Evolutionary conservation across 1,140 invertebrate species (phyloP).

Genomic region (Philotrypesis tridentata): DNA sequence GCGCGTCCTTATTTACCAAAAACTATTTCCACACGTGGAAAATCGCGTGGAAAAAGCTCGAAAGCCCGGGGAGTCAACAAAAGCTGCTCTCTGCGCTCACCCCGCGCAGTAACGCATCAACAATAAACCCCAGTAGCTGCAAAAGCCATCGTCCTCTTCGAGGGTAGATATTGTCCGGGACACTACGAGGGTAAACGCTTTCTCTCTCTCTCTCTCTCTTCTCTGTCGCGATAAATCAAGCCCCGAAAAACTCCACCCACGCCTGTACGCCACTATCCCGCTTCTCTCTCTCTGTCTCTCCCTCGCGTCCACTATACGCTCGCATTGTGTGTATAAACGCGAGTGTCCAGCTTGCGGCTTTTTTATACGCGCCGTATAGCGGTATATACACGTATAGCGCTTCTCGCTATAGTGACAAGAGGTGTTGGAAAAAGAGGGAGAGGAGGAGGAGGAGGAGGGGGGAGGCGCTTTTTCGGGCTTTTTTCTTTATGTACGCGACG

Average conservation of each 20-base stretch:
- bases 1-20: not conserved
- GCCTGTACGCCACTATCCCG: not conserved
- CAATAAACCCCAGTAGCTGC: not conserved
- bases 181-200: conserved; percentile 14
- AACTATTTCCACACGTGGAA: not conserved
- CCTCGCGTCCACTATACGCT: not conserved
- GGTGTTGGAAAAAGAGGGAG: not conserved
- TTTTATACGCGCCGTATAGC: not conserved
- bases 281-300: not conserved
- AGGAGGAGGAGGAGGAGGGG: not conserved
- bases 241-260: conserved; percentile 9
- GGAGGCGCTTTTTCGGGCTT: not conserved
- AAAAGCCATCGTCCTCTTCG: conserved; percentile 1
- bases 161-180: conserved; percentile 23
- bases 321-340: no score
- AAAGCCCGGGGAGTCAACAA: not conserved
- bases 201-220: not conserved
- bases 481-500: not conserved
- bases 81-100: not conserved
- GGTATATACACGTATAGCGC: no score
- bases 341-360: conserved; percentile 1
- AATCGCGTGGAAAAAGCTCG: not conserved
- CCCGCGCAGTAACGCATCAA: not conserved
- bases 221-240: conserved; percentile 36
- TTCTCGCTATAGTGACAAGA: not conserved